Evolutionary conservation across 2,113 vertebrate genomes (phyloP).

Genomic region (Marcusenius ussheri): DNA sequence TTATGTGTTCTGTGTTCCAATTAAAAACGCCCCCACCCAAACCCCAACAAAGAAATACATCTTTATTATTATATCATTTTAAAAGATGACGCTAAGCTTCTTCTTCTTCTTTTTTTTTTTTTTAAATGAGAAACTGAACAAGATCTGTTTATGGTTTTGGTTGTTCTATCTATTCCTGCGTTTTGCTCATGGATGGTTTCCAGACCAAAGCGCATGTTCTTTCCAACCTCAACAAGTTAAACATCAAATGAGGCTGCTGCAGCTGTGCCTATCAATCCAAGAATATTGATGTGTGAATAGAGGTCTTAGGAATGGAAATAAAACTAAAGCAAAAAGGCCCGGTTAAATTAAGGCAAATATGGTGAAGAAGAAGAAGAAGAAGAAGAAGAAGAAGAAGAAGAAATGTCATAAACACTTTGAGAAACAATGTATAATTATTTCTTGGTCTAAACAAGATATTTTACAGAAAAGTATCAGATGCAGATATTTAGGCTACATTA

Average conservation of each 20-base stretch:
- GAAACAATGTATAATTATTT: neutral
- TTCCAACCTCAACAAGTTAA: neutral
- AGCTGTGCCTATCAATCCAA: slow-evolving; percentile 12
- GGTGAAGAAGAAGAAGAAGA: neutral
- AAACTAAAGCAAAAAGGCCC: neutral
- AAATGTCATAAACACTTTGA: neutral
- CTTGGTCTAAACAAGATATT: neutral
- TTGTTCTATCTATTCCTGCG: neutral
- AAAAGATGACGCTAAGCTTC: neutral
- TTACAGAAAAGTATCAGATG: neutral
- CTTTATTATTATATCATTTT: neutral
- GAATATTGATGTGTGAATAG: neutral
- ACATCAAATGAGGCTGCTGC: slow-evolving; percentile 4
- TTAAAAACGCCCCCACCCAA: neutral
- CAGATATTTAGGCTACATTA: neutral
- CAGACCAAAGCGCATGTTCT: slow-evolving; percentile 13
- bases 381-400: neutral
- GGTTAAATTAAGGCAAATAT: neutral
- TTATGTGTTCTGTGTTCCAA: too few species aligned
- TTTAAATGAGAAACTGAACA: neutral
- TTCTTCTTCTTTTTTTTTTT: neutral
- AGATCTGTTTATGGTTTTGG: slow-evolving; percentile 13
- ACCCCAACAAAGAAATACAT: neutral
- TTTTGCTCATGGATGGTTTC: slow-evolving; percentile 5
- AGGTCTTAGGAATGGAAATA: neutral